These are phyloP conservation scores for Hyles euphorbiae DNA, from an alignment of 1,140 invertebrate genomes.

Conservation along the genomic window DNA sequence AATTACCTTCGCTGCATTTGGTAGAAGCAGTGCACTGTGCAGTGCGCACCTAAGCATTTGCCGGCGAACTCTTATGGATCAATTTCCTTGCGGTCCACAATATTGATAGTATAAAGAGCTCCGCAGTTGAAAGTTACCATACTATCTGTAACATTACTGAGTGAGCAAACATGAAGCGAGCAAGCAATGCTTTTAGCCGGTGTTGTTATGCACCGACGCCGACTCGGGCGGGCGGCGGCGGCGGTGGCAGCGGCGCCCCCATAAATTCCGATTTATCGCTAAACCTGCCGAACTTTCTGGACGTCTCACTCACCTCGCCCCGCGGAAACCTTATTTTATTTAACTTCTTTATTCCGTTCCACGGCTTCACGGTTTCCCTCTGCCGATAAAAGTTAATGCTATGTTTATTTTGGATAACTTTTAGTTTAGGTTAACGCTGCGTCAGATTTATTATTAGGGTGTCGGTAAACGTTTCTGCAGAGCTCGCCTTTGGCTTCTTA, in stretches of 20 bases:
- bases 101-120: too few relatives aligned
- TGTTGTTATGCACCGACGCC: slow-evolving; percentile 36
- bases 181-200: slow-evolving; percentile 31
- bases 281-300: slow-evolving; percentile 59
- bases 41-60: too few relatives aligned
- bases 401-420: slow-evolving; percentile 17
- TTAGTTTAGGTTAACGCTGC: slow-evolving; percentile 12
- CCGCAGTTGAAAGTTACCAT: not conserved
- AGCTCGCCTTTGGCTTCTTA: not conserved
- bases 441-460: slow-evolving; percentile 5
- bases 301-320: slow-evolving; percentile 46
- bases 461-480: not conserved
- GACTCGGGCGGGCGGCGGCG: slow-evolving; percentile 8
- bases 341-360: slow-evolving; percentile 45
- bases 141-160: slow-evolving; percentile 3
- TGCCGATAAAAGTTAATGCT: slow-evolving; percentile 32
- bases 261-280: slow-evolving; percentile 61
- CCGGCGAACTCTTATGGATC: too few relatives aligned
- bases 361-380: slow-evolving; percentile 29
- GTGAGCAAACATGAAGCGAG: slow-evolving; percentile 12
- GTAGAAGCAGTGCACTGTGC: too few relatives aligned
- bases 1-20: too few relatives aligned
- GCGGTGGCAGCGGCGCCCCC: slow-evolving; percentile 30
- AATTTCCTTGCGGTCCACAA: too few relatives aligned
- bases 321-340: slow-evolving; percentile 52